Evolutionary conservation across 2,888 invertebrate species (phyloP).

Genomic region (Phengaris arion): DNA sequence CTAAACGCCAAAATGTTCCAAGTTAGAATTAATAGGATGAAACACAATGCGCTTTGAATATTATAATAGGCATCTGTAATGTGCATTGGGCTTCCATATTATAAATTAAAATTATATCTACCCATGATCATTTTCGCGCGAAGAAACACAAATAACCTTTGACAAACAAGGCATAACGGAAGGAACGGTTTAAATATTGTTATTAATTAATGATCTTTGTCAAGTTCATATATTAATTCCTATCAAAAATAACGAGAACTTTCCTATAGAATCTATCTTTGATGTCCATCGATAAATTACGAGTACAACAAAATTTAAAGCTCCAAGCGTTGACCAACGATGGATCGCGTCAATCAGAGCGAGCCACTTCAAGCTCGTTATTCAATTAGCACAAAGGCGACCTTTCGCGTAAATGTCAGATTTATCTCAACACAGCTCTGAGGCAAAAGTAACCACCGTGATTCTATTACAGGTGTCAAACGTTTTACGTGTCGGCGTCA

Average conservation of each 20-base stretch:
- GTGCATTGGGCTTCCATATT: neutral
- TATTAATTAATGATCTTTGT: too few species aligned
- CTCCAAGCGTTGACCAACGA: neutral
- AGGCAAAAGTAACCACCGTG: neutral
- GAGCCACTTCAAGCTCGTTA: slow-evolving; percentile 26
- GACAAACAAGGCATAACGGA: too few species aligned
- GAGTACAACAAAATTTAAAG: too few species aligned
- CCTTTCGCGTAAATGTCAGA: slow-evolving; percentile 41
- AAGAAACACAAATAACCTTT: too few species aligned
- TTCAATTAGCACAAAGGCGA: slow-evolving; percentile 39
- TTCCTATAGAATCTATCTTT: neutral
- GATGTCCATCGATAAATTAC: neutral
- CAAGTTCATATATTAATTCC: too few species aligned
- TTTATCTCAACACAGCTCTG: slow-evolving; percentile 31
- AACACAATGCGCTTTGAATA: slow-evolving; percentile 3
- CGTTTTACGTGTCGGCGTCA: neutral
- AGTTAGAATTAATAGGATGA: slow-evolving; percentile 24
- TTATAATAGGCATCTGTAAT: neutral
- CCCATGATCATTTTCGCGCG: too few species aligned
- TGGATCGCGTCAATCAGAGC: slow-evolving; percentile 23
- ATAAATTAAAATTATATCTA: neutral
- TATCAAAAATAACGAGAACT: neutral
- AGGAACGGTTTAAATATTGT: too few species aligned
- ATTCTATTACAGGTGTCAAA: slow-evolving; percentile 12
- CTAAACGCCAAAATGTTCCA: neutral